Conservation (phyloP, 2,113 vertebrate species). For the Papio anubis region DNA sequence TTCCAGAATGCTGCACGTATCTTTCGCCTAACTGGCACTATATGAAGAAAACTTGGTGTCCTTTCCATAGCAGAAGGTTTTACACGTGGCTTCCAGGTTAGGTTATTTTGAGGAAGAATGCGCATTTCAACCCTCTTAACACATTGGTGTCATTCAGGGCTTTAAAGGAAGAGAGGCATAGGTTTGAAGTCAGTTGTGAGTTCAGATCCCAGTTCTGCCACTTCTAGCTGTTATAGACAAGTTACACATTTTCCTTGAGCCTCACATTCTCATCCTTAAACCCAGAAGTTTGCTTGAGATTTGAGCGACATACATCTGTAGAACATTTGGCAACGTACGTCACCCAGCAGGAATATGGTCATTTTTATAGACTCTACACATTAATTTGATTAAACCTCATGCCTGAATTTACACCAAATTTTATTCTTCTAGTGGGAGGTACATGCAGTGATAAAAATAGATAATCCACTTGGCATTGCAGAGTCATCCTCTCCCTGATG, state of each 20-base stretch:
- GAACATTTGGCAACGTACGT: background rate
- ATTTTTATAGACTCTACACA: background rate
- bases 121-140: background rate
- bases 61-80: background rate
- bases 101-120: background rate
- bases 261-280: background rate
- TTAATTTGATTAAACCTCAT: background rate
- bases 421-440: background rate
- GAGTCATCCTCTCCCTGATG: background rate
- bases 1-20: background rate
- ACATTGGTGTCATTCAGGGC: background rate
- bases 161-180: background rate
- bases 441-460: background rate
- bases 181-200: background rate
- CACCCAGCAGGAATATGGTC: background rate
- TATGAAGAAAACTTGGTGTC: background rate
- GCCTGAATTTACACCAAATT: background rate
- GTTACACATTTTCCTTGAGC: background rate
- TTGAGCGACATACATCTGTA: background rate
- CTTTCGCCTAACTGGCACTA: constrained; percentile 39
- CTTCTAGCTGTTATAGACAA: background rate
- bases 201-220: background rate
- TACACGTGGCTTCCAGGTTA: background rate
- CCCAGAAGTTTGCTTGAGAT: background rate
- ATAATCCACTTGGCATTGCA: background rate